Base-by-base conservation (phyloP, 35 echinoderm and acorn worm species). In the Hemicentrotus pulcherrimus region DNA sequence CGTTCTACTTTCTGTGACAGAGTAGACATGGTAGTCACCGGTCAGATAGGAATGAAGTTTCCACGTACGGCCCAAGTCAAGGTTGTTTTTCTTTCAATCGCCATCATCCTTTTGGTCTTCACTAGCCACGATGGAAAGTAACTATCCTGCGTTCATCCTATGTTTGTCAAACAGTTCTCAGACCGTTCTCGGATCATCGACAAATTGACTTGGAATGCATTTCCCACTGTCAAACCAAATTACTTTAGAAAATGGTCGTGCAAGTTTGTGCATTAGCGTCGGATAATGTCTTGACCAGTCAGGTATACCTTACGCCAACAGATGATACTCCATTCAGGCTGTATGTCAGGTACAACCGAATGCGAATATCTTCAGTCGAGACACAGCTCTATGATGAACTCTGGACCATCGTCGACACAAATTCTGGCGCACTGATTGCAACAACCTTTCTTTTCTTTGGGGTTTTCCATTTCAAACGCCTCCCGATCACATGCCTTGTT, bases 381-480 rank as follows among this genome's bases (percentile, higher is more conserved):
- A 24, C 88, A 90, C 8, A 90, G 88, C 28, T 93, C 91, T 31
- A 93, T 47, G 14, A 93, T 46, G 48, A 93, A 93, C 48, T 93
- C 91, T 50, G 91, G 28, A 16, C 10, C 6, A 93, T 93, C 91
- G 7, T 93, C 48, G 14, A 93, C 30, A 93, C 91, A 93, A 31
- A 50, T 31, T 16, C 48, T 58, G 11, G 91, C 91, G 22, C 91
- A 93, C 24, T 93, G 91, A 31, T 55, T 12, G 31, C 91, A 93
- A 58, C 91, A 93, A 13, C 46, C n/a, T 58, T 47, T 93, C 46
- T 31, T 47, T 31, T 93, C 48, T 58, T 93, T 16, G 0, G 91
- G 48, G 2, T 47, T 93, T 58, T 93, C 91, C 46, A 50, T 58
- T n/a, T 93, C 18, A 14, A 58, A 31, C 48, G 45, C 48, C 48